Conservation (phyloP, 2,888 invertebrate genomes). For the Rhingia rostrata region DNA sequence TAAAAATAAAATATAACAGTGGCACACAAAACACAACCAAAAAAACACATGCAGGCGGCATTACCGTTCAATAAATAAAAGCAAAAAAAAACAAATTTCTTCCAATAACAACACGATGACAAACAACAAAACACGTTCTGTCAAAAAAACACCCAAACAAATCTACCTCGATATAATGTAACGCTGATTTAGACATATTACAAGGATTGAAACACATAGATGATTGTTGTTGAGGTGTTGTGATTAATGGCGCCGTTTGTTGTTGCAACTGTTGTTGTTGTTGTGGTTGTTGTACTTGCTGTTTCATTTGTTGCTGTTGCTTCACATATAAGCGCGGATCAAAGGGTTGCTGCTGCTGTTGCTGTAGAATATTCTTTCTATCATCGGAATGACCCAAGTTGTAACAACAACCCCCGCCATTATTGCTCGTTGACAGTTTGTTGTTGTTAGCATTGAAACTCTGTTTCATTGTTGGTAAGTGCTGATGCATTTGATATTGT, state of each 20-base stretch:
- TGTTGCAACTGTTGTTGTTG: slow-evolving; percentile 76
- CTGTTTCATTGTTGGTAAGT: slow-evolving; percentile 72
- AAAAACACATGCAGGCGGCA: slow-evolving; percentile 21
- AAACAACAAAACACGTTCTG: slow-evolving; percentile 15
- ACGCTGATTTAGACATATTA: slow-evolving; percentile 81
- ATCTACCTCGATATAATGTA: slow-evolving; percentile 82
- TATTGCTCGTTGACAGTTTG: slow-evolving; percentile 68
- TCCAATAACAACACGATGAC: slow-evolving; percentile 30
- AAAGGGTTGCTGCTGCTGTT: slow-evolving; percentile 76
- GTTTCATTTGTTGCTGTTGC: slow-evolving; percentile 69
- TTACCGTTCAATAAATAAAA: slow-evolving; percentile 3
- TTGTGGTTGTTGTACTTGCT: slow-evolving; percentile 48
- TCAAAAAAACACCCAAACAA: slow-evolving; percentile 56
- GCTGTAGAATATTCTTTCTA: slow-evolving; percentile 77
- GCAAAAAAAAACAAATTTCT: slow-evolving; percentile 5
- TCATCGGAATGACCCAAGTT: slow-evolving; percentile 71
- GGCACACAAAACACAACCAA: not conserved
- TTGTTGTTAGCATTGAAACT: slow-evolving; percentile 46
- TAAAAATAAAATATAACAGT: slow-evolving; percentile 7
- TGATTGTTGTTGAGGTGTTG: slow-evolving; percentile 79
- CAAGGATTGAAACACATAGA: slow-evolving; percentile 77
- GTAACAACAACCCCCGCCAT: slow-evolving; percentile 60
- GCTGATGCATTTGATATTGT: slow-evolving; percentile 75
- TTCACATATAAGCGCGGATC: slow-evolving; percentile 81
- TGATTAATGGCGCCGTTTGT: slow-evolving; percentile 71